Evolutionary conservation across 2,888 invertebrate genomes (phyloP).

Genomic region (Clostera curtula): DNA sequence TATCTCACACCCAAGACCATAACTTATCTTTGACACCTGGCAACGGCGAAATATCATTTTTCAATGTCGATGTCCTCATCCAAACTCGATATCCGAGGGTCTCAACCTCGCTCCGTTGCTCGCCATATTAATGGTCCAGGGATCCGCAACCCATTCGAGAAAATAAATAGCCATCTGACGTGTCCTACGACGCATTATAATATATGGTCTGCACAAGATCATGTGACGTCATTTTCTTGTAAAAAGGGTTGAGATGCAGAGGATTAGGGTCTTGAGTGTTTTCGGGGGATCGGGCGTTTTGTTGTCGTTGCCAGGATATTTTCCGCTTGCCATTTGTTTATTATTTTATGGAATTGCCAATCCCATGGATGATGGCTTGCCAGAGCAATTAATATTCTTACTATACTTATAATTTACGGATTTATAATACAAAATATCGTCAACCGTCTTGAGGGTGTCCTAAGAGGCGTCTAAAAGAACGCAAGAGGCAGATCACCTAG

Average conservation of each 20-base stretch:
- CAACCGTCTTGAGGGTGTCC: no score
- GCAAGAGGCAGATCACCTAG: no score
- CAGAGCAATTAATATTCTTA: no score
- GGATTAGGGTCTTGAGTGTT: conserved; percentile 12
- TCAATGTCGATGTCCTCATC: conserved; percentile 55
- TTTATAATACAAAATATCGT: no score
- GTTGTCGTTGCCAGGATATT: neutral
- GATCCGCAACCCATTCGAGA: conserved; percentile 48
- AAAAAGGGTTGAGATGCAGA: conserved; percentile 19
- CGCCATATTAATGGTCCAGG: conserved; percentile 60
- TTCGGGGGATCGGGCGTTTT: neutral
- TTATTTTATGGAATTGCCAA: no score
- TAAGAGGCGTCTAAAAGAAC: no score
- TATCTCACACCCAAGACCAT: conserved; percentile 1
- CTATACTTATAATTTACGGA: no score
- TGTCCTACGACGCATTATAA: conserved; percentile 63
- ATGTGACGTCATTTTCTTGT: conserved; percentile 44
- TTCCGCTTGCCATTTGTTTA: neutral
- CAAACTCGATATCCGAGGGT: conserved; percentile 29
- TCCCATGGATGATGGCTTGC: no score
- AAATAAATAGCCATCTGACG: conserved; percentile 63
- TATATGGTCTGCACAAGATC: conserved; percentile 50
- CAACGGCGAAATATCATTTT: conserved; percentile 47
- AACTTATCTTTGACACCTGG: conserved; percentile 26
- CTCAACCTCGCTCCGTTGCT: conserved; percentile 49